These are phyloP conservation scores for Apostichopus leukothele DNA, from an alignment of 53 echinoderm and acorn worm species.

Conservation along the genomic window DNA sequence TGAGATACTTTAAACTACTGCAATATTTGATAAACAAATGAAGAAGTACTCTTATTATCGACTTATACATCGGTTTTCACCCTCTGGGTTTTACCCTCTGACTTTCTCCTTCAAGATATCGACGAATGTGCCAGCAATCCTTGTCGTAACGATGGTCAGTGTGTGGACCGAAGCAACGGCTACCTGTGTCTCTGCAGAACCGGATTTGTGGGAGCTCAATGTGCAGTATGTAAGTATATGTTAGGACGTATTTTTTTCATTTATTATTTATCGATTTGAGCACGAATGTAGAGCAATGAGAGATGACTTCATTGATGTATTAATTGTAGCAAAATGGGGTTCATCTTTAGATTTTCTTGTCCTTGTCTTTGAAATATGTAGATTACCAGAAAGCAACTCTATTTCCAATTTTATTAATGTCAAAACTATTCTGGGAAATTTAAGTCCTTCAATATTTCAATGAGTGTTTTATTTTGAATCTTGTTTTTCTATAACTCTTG, in stretches of 20 bases:
- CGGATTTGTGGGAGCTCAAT: constrained; percentile 20
- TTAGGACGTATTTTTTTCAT: background rate
- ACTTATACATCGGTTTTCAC: background rate
- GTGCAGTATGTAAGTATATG: constrained; percentile 34
- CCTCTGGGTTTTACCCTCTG: background rate
- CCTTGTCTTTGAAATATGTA: too few relatives aligned
- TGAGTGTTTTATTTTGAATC: too few relatives aligned
- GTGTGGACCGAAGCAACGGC: constrained; percentile 12
- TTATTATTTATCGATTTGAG: too few relatives aligned
- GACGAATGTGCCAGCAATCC: constrained; percentile 50
- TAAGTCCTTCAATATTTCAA: too few relatives aligned
- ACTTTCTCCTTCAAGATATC: constrained; percentile 5
- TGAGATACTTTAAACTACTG: background rate
- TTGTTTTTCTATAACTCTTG: too few relatives aligned
- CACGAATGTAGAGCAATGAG: too few relatives aligned
- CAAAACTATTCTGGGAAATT: too few relatives aligned
- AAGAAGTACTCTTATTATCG: background rate
- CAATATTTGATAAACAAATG: background rate
- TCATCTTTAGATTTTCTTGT: too few relatives aligned
- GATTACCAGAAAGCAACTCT: too few relatives aligned
- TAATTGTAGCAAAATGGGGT: too few relatives aligned
- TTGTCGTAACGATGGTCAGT: constrained; percentile 28
- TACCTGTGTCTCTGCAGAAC: constrained; percentile 23
- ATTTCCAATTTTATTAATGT: too few relatives aligned
- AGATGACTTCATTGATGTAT: too few relatives aligned